Evolutionary conservation across 2,888 invertebrate species (phyloP).

Genomic region (Mycogona germanica): DNA sequence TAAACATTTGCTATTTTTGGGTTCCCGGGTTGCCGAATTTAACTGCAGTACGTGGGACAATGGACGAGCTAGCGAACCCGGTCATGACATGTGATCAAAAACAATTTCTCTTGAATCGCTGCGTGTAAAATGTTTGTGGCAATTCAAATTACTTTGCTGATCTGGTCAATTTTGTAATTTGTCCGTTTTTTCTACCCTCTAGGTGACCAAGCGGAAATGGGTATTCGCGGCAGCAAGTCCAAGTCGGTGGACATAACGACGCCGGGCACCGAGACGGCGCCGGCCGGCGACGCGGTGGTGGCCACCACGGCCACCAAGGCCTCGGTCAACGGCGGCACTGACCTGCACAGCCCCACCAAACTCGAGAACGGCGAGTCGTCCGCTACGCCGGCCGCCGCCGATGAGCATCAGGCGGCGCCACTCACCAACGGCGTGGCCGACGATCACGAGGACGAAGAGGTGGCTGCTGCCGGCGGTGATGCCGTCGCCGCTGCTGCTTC

Average conservation of each 20-base stretch:
- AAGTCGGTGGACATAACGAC: slow-evolving; percentile 19
- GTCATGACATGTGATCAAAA: too few relatives aligned
- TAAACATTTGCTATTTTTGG: too few relatives aligned
- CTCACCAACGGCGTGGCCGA: neutral
- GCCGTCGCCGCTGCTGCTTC: neutral
- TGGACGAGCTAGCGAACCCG: too few relatives aligned
- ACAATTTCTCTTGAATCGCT: too few relatives aligned
- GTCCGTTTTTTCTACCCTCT: too few relatives aligned
- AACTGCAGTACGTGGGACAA: too few relatives aligned
- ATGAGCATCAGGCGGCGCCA: neutral
- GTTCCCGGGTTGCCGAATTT: too few relatives aligned
- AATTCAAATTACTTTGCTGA: too few relatives aligned
- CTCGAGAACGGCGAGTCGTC: slow-evolving; percentile 5
- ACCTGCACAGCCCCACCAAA: neutral
- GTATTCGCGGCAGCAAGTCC: slow-evolving; percentile 15
- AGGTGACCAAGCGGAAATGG: too few relatives aligned
- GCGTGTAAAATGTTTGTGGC: too few relatives aligned
- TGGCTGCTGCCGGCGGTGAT: neutral
- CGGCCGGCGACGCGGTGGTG: neutral
- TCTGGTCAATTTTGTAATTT: too few relatives aligned
- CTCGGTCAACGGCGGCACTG: slow-evolving; percentile 12
- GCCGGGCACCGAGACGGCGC: slow-evolving; percentile 7
- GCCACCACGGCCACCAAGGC: slow-evolving; percentile 3
- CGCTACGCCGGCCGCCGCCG: neutral
- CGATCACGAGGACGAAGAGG: too few relatives aligned